Conservation (phyloP, 1,140 invertebrate genomes). For the Drosophila bifasciata region DNA sequence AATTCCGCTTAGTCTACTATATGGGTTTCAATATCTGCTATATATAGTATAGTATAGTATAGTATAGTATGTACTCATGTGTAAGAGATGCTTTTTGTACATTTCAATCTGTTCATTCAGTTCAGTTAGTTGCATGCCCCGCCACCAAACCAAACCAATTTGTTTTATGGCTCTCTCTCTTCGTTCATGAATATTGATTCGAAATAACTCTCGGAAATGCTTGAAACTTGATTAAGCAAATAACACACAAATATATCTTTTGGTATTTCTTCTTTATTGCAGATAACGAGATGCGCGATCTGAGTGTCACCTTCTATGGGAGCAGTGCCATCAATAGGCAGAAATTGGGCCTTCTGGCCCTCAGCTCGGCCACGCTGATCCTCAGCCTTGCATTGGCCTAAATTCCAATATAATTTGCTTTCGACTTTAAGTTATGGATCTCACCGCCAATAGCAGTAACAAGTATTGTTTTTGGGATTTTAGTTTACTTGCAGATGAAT, state of each 20-base stretch:
- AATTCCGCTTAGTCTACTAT: conserved; percentile 17
- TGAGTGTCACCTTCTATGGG: conserved; percentile 84
- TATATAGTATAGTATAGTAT: background rate
- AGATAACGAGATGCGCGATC: conserved; percentile 82
- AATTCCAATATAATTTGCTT: conserved; percentile 21
- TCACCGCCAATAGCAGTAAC: conserved; percentile 75
- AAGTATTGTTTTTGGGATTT: conserved; percentile 47
- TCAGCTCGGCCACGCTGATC: conserved; percentile 59
- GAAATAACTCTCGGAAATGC: too few species aligned
- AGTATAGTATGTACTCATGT: conserved; percentile 4
- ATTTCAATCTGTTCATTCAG: conserved; percentile 50
- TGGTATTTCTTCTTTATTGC: conserved; percentile 42
- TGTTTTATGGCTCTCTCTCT: conserved; percentile 37
- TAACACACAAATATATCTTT: too few species aligned
- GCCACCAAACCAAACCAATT: too few species aligned
- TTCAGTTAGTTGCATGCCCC: conserved; percentile 48
- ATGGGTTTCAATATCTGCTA: background rate
- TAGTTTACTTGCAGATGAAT: conserved; percentile 22
- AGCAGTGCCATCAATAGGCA: conserved; percentile 70
- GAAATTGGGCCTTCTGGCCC: conserved; percentile 60
- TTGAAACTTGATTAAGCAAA: too few species aligned
- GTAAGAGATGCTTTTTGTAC: conserved; percentile 2
- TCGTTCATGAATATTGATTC: conserved; percentile 33
- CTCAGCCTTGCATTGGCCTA: conserved; percentile 65
- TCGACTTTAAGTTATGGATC: conserved; percentile 61